Conservation (phyloP, 2,888 invertebrate genomes). For the Drosophila cognata region DNA sequence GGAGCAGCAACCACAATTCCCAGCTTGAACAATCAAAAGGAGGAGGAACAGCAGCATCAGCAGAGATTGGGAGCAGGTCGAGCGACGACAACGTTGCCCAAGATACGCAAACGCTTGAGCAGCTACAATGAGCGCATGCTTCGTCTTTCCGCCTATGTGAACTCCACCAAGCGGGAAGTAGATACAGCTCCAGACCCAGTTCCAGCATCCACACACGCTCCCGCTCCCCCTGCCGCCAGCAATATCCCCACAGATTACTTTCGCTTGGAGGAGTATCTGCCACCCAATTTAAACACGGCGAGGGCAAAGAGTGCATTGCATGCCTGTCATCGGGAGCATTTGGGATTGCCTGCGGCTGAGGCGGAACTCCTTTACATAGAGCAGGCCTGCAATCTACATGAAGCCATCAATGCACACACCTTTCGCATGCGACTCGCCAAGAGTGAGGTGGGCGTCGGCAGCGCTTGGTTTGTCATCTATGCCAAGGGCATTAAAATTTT, state of each 20-base stretch:
- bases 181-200: neutral
- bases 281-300: conserved; percentile 87
- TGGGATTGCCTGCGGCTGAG: conserved; percentile 91
- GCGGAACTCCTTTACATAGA: conserved; percentile 95
- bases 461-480: conserved; percentile 95
- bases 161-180: conserved; percentile 57
- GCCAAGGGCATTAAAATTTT: conserved; percentile 96
- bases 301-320: conserved; percentile 87
- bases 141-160: conserved; percentile 76
- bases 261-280: conserved; percentile 94
- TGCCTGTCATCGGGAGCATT: conserved; percentile 92
- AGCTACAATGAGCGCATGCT: conserved; percentile 79
- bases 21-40: conserved; percentile 47
- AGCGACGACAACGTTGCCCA: conserved; percentile 80
- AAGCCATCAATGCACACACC: conserved; percentile 95
- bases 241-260: conserved; percentile 86
- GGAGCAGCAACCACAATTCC: conserved; percentile 50
- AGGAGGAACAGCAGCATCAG: conserved; percentile 48
- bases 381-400: conserved; percentile 93
- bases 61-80: conserved; percentile 4
- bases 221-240: conserved; percentile 24
- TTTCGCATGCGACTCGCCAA: conserved; percentile 93
- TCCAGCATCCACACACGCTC: neutral
- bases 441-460: conserved; percentile 90
- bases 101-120: conserved; percentile 78